Base-by-base conservation (phyloP, 2,888 invertebrate species). In the Didymodactylos carnosus region DNA sequence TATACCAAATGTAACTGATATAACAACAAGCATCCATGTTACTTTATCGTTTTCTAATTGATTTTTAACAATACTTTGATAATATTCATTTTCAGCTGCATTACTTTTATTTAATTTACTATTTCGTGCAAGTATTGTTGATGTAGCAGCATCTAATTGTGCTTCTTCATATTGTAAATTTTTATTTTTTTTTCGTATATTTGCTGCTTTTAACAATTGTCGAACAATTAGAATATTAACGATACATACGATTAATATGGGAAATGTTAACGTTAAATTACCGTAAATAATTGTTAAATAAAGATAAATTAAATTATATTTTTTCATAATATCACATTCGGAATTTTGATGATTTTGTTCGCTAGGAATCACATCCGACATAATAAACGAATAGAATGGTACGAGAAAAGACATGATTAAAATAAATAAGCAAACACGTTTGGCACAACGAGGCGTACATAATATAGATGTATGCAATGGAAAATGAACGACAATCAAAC, bases 31-130 rank as follows among this genome's bases (percentile, higher is more conserved):
- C 51, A 71, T 74, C 53, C 71, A 71, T n/a, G 74, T 74, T 23
- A 74, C 69, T 71, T 74, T 74, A 35, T 71, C 62, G 40, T 72
- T 74, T 69, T 74, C 74, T 23, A 74, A 39, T 53, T 74, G 74
- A 29, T 71, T 53, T 62, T 74, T 74, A 35, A 62, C 62, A 35
- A 62, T 62, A 46, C 53, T 74, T 27, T 74, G 53, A 8, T 53
- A 27, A 35, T 71, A 43, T 14, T 74, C 74, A 16, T 74, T 74
- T 39, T 71, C 53, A 35, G 71, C 39, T 14, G 53, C 11, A 10
- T 62, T 46, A 25, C 29, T 16, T 62, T 19, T 62, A 19, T 62
- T 62, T 62, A 35, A 35, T 62, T 62, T 29, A 19, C 27, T 29
- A n/a, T n/a, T n/a, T n/a, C n/a, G n/a, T n/a, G n/a, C n/a, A n/a